These are phyloP conservation scores for Tetranychus piercei DNA, from an alignment of 2,888 invertebrate genomes.

Conservation along the genomic window DNA sequence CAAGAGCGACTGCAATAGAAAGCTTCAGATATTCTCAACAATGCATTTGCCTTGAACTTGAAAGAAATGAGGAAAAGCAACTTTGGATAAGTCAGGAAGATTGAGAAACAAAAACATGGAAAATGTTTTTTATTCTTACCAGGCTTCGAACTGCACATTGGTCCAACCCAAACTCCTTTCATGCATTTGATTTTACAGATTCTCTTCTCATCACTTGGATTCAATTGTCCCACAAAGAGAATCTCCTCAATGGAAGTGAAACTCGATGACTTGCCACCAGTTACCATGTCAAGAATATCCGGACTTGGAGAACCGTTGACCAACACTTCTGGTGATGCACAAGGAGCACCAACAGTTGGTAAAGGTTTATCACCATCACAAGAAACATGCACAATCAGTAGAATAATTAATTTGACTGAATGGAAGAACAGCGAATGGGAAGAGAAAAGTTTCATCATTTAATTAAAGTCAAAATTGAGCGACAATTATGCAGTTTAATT, in stretches of 20 bases:
- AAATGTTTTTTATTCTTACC: constrained; percentile 37
- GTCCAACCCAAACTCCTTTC: constrained; percentile 66
- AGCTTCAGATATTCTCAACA: too few relatives aligned
- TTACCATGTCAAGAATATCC: constrained; percentile 20
- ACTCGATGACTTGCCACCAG: constrained; percentile 16
- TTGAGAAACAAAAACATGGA: too few relatives aligned
- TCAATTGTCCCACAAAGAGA: constrained; percentile 25
- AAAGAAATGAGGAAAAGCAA: too few relatives aligned
- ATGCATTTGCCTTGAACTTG: too few relatives aligned
- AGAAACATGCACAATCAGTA: too few relatives aligned
- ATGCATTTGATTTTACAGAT: constrained; percentile 67
- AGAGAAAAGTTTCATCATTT: too few relatives aligned
- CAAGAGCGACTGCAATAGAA: too few relatives aligned
- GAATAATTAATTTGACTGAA: too few relatives aligned
- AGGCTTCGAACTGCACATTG: constrained; percentile 50
- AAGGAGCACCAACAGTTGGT: constrained; percentile 6
- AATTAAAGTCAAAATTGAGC: too few relatives aligned
- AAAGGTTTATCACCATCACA: neutral
- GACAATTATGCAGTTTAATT: too few relatives aligned
- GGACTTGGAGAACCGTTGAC: constrained; percentile 25
- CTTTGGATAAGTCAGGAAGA: too few relatives aligned
- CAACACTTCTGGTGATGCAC: constrained; percentile 26
- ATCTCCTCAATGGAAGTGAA: constrained; percentile 26
- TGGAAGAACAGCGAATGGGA: too few relatives aligned
- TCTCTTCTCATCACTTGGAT: constrained; percentile 39